phyloP scores from a whole-genome alignment of 2,888 invertebrate genomes.

The Venustoraphidia nigricollis region DNA sequence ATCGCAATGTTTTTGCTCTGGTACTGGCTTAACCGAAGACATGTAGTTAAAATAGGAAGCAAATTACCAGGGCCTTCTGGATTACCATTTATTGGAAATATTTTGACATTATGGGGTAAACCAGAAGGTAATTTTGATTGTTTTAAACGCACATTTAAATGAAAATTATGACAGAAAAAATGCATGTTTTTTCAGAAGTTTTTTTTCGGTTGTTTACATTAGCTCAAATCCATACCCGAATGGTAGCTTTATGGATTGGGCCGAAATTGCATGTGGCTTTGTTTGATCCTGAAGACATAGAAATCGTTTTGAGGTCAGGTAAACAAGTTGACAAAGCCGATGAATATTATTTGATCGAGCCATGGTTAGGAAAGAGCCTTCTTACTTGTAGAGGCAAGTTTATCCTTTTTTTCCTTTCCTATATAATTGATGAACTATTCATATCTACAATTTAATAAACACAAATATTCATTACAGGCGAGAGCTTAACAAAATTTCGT shows the following conservation, averaged over 20 bases:
- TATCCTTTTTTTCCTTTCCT: too few species aligned
- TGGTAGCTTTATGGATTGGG: conserved; percentile 15
- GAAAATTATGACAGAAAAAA: background rate
- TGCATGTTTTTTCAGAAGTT: conserved; percentile 7
- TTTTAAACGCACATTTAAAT: conserved; percentile 7
- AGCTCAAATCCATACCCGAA: conserved; percentile 8
- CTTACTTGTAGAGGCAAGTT: conserved; percentile 13
- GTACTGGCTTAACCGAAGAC: too few species aligned
- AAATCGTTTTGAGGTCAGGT: conserved; percentile 12
- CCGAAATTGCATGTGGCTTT: conserved; percentile 13
- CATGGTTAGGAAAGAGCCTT: conserved; percentile 16
- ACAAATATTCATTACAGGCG: too few species aligned
- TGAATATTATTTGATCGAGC: conserved; percentile 13
- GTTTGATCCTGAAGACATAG: conserved; percentile 14
- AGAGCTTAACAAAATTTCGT: conserved; percentile 7
- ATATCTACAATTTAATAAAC: too few species aligned
- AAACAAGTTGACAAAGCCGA: conserved; percentile 13
- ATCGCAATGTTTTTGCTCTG: too few species aligned
- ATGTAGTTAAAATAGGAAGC: too few species aligned
- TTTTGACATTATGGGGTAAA: conserved; percentile 12
- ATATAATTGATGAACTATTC: too few species aligned
- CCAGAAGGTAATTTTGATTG: conserved; percentile 11
- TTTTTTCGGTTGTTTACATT: conserved; percentile 7
- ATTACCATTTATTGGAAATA: conserved; percentile 13
- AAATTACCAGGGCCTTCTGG: conserved; percentile 11